Conservation (phyloP, 2,888 invertebrate genomes). For the Latrodectus hesperus region DNA sequence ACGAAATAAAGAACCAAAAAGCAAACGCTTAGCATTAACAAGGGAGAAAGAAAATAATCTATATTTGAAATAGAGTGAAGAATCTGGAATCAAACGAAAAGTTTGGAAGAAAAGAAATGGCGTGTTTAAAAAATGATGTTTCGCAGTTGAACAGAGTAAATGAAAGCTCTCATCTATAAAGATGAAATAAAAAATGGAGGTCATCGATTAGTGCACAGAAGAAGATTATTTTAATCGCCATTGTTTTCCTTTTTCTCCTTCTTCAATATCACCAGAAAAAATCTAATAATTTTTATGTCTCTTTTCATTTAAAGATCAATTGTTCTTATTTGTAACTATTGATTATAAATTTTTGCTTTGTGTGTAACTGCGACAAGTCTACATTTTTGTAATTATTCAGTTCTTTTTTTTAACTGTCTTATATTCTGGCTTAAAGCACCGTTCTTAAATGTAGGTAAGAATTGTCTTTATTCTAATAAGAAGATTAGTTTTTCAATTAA, state of each 20-base stretch:
- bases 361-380: slow-evolving; percentile 16
- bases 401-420: no score
- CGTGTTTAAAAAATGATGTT: slow-evolving; percentile 1
- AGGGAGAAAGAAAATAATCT: background rate
- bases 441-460: background rate
- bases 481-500: background rate
- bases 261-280: slow-evolving; percentile 27
- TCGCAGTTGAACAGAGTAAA: slow-evolving; percentile 39
- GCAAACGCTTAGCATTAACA: background rate
- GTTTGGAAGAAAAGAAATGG: no score
- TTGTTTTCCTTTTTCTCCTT: slow-evolving; percentile 24
- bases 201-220: slow-evolving; percentile 37
- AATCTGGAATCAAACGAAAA: no score
- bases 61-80: no score
- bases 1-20: background rate
- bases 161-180: slow-evolving; percentile 44
- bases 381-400: no score
- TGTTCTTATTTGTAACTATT: slow-evolving; percentile 14
- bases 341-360: slow-evolving; percentile 20
- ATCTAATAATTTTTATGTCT: slow-evolving; percentile 31
- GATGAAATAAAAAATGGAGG: slow-evolving; percentile 28
- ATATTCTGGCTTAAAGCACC: no score
- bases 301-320: slow-evolving; percentile 18
- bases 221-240: slow-evolving; percentile 51
- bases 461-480: background rate